Base-by-base conservation (phyloP, 2,113 vertebrate species). In the Brachypodius melanocephalos region DNA sequence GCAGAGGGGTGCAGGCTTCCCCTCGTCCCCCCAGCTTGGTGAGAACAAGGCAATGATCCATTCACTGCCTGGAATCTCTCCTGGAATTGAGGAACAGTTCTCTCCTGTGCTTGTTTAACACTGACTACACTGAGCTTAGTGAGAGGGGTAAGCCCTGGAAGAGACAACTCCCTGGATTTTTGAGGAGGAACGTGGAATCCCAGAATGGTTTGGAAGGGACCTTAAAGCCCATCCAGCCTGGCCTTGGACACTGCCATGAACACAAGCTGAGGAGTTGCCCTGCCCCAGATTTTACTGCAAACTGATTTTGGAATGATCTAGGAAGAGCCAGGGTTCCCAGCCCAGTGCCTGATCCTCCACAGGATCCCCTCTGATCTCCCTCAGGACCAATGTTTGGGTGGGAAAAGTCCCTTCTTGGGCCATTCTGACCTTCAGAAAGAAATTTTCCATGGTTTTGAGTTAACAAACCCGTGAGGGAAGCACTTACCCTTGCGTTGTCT, bases 361-460 rank as follows among this genome's bases (percentile, higher is more conserved):
- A 46, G 68, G 42, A 42, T 65, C 66, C 74, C 14, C n/a, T 19
- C 21, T 21, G 36, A 48, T 17, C 14, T 67, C 59, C 32, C 38
- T 59, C 32, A 81, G 52, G 32, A 63, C 9, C 18, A 5, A 8
- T 17, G 12, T 40, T 40, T 16, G 52, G 26, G 45, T 59, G 62
- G 46, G 49, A 38, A 9, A 52, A 49, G 31, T 6, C 40, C 51
- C 38, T 24, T 10, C 7, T 4, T 5, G 2, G 3, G 20, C 22
- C 58, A 8, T 6, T 8, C 59, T 46, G 65, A 16, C 13, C 65
- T 22, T 18, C 22, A 45, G 31, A 20, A 26, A 9, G 26, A 7
- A 7, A 0, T 14, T 38, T 15, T 10, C 24, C 0, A 0, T n/a
- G 16, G 7, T 25, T 61, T 13, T 9, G 17, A 46, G 42, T 25